Evolutionary conservation across 2,797 vertebrate species (phyloP), one percentile per base, ranked within the genome.

Genomic region (Danio tinwini): DNA sequence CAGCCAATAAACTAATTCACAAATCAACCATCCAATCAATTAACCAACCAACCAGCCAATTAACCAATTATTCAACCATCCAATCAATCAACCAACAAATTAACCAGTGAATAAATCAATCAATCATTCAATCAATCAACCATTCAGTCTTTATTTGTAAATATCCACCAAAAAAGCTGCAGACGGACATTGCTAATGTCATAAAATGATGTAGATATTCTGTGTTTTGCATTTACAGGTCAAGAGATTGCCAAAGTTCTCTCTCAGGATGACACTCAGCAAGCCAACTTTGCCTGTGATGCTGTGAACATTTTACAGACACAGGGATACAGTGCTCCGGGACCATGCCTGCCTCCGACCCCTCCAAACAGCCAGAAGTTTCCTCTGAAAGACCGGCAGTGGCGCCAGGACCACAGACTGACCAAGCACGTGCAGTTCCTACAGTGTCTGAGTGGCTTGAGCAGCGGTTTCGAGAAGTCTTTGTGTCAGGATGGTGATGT

Each of bases 391-490:
- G 49, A 4, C 0, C 6, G 21, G n/a, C 69, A 7, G 52, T 17
- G 40, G 40, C 12, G 14, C 8, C 11, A 49, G 10, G 89, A 89
- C 59, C 74, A 58, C 0, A 49, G 82, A 42, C 13, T 92, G n/a
- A 72, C 83, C 62, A 89, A 88, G 79, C 93, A 95, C 19, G 78
- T 93, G 73, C 91, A 88, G 5, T 97, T 98, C 88, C 91, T 98
- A n/a, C 95, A 94, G 82, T 78, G 86, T 80, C 90, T 98, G 0
- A 92, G 95, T 44, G 83, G 92, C 70, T 88, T 97, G 53, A 92
- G 87, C 58, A 90, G 91, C 12, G 79, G 93, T 75, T 89, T 87
- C 70, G 84, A 89, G 52, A 87, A 89, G 62, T 90, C 93, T 76
- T 87, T 89, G 44, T 56, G 78, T 50, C 83, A 89, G 29, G 91